phyloP scores from a whole-genome alignment of 2,113 vertebrate species.

The Nestor notabilis region DNA sequence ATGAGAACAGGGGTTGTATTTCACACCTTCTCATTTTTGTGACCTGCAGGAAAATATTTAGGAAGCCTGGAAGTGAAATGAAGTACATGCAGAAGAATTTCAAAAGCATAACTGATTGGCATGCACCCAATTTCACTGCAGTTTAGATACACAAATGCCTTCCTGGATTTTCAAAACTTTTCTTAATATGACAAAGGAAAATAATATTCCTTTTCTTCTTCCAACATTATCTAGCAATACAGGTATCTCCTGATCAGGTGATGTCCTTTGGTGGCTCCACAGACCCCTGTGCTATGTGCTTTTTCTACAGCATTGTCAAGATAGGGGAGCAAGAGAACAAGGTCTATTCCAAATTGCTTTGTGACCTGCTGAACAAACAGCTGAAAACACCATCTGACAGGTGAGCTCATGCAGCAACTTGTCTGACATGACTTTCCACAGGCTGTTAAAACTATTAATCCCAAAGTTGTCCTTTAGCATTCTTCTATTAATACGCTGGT shows the following conservation, averaged over 20 bases:
- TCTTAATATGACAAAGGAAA: not conserved
- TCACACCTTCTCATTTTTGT: not conserved
- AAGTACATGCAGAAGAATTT: not conserved
- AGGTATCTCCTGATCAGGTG: conserved; percentile 80
- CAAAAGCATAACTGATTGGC: not conserved
- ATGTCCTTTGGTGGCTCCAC: conserved; percentile 84
- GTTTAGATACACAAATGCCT: not conserved
- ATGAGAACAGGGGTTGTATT: not conserved
- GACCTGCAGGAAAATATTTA: not conserved
- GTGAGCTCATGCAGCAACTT: conserved; percentile 30
- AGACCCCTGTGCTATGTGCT: conserved; percentile 84
- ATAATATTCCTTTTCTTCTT: not conserved
- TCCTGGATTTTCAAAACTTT: not conserved
- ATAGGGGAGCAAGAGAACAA: conserved; percentile 80
- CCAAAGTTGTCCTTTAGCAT: not conserved
- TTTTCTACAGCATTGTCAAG: conserved; percentile 85
- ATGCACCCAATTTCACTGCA: not conserved
- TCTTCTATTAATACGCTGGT: not conserved
- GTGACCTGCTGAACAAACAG: conserved; percentile 82
- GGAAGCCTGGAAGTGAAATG: not conserved
- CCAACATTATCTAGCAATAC: conserved; percentile 82
- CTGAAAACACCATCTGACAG: conserved; percentile 80
- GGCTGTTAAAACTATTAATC: not conserved
- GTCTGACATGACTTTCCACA: not conserved
- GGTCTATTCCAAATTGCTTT: conserved; percentile 82